Evolutionary conservation across 2,888 invertebrate genomes (phyloP).

Genomic region (Cephalotes varians): DNA sequence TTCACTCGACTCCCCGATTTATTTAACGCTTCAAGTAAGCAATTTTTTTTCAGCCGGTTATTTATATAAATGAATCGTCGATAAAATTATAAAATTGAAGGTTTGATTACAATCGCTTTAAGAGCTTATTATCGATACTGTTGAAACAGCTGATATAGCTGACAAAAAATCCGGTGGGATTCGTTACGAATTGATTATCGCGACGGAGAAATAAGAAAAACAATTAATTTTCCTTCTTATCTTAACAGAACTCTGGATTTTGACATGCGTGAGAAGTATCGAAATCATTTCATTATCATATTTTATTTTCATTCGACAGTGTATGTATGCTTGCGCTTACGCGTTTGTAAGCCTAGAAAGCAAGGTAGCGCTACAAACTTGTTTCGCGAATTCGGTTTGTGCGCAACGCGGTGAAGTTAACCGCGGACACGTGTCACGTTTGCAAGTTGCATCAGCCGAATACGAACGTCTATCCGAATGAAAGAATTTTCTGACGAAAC

Average conservation of each 20-base stretch:
- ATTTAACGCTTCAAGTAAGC: too few species aligned
- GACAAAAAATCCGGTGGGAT: background rate
- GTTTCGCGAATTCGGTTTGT: background rate
- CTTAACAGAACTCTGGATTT: background rate
- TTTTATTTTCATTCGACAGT: background rate
- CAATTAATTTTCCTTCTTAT: background rate
- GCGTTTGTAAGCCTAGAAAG: background rate
- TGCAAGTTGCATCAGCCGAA: too few species aligned
- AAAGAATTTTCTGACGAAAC: too few species aligned
- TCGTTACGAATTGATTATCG: background rate
- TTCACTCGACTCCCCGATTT: too few species aligned
- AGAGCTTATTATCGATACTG: background rate
- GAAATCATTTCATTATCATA: background rate
- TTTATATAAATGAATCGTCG: background rate
- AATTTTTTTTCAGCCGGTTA: too few species aligned
- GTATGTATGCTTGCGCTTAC: background rate
- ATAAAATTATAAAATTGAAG: background rate
- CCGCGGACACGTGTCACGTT: background rate
- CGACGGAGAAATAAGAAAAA: background rate
- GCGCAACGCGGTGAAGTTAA: background rate
- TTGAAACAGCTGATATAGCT: background rate
- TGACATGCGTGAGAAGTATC: background rate
- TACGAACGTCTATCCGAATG: too few species aligned
- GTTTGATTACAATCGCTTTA: background rate
- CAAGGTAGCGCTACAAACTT: background rate